These are phyloP conservation scores for Manduca sexta DNA, from an alignment of 1,140 invertebrate species.

Conservation along the genomic window DNA sequence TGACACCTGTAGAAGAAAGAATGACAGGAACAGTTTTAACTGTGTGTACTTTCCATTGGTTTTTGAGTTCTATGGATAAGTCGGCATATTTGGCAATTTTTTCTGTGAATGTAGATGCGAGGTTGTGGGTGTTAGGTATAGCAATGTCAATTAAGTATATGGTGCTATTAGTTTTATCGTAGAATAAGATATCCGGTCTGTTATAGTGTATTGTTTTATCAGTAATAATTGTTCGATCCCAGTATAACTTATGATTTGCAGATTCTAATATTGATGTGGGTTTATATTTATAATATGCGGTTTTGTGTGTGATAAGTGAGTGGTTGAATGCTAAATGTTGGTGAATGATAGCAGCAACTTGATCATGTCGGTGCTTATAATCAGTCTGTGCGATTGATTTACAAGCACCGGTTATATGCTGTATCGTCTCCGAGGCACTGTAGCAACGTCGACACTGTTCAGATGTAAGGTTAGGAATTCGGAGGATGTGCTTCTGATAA, in stretches of 20 bases:
- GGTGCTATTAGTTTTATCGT: constrained; percentile 5
- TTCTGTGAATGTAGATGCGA: constrained; percentile 3
- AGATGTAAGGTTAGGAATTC: neutral
- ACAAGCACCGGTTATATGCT: constrained; percentile 19
- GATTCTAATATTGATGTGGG: constrained; percentile 7
- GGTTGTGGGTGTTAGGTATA: neutral
- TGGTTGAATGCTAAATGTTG: constrained; percentile 11
- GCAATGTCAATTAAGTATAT: constrained; percentile 18
- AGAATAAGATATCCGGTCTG: constrained; percentile 10
- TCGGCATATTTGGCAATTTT: constrained; percentile 13
- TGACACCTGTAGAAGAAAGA: constrained; percentile 17
- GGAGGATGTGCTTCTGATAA: constrained; percentile 23
- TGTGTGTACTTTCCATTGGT: constrained; percentile 4
- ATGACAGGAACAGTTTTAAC: constrained; percentile 13
- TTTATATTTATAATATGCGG: constrained; percentile 12
- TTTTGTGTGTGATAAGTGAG: constrained; percentile 6
- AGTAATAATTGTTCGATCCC: constrained; percentile 16
- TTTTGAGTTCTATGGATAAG: constrained; percentile 14
- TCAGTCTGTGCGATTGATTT: constrained; percentile 10
- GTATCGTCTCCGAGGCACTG: constrained; percentile 11
- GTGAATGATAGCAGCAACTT: constrained; percentile 17
- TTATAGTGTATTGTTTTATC: constrained; percentile 16
- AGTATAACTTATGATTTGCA: constrained; percentile 5
- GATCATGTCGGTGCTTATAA: constrained; percentile 19
- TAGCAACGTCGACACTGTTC: constrained; percentile 12